phyloP scores from a whole-genome alignment of 1,140 invertebrate species.

The Pseudomyrmex concolor region DNA sequence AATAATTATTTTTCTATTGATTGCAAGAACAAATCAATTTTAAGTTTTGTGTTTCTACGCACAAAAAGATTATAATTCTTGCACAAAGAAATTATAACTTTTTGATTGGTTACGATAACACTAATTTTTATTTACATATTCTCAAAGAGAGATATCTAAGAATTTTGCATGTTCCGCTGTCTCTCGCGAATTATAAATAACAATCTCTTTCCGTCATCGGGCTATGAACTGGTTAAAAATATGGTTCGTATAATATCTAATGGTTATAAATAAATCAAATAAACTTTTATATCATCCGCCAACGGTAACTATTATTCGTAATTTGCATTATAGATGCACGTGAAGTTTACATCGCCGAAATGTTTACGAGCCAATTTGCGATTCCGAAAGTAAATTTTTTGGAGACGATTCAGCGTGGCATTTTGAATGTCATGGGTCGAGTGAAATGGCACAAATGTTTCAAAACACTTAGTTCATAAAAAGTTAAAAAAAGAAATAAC shows the following conservation, averaged over 20 bases:
- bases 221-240: constrained; percentile 58
- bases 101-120: no score
- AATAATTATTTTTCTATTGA: no score
- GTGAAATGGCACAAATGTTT: neutral
- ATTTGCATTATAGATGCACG: neutral
- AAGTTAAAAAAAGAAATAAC: no score
- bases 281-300: constrained; percentile 36
- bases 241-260: constrained; percentile 34
- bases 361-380: constrained; percentile 36
- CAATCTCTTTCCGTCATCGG: constrained; percentile 53
- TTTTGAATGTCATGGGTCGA: neutral
- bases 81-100: no score
- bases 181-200: constrained; percentile 47
- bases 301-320: constrained; percentile 44
- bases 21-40: no score
- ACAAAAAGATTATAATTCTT: no score
- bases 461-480: neutral
- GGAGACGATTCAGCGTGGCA: constrained; percentile 26
- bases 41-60: no score
- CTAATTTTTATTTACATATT: no score
- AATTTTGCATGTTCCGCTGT: constrained; percentile 17
- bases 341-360: constrained; percentile 3
- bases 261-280: constrained; percentile 49
- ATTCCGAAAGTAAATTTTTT: constrained; percentile 8
- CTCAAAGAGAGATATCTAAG: neutral